phyloP scores from a whole-genome alignment of 2,888 invertebrate species.

The Thysanoteuthis rhombus region DNA sequence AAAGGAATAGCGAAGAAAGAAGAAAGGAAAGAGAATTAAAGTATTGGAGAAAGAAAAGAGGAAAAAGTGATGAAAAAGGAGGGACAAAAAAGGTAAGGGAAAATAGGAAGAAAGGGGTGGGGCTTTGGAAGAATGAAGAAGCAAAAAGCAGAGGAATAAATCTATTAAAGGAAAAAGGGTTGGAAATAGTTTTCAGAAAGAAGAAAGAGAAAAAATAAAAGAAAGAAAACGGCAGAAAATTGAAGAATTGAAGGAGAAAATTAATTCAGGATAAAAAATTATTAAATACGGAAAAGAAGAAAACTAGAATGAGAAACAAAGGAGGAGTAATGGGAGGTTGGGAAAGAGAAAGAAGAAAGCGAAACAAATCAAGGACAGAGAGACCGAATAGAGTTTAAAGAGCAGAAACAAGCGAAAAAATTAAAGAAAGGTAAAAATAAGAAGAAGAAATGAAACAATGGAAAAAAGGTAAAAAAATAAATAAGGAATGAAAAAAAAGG shows the following conservation, averaged over 20 bases:
- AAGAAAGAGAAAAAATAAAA: too few species aligned
- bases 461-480: neutral
- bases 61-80: neutral
- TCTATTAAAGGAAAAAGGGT: too few species aligned
- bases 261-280: too few species aligned
- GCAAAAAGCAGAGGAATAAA: neutral
- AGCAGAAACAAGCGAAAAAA: neutral
- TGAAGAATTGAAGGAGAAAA: too few species aligned
- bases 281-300: too few species aligned
- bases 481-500: neutral
- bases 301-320: too few species aligned
- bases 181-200: too few species aligned
- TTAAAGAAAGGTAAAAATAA: neutral
- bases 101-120: rapidly evolving
- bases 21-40: neutral
- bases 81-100: neutral
- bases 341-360: neutral
- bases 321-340: neutral
- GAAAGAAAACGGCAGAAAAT: too few species aligned
- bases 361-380: neutral
- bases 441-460: neutral
- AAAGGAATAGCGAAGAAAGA: neutral
- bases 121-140: neutral
- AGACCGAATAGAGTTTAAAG: neutral
- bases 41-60: neutral